phyloP scores from a whole-genome alignment of 2,888 invertebrate genomes.

The Ormyrus rosae region DNA sequence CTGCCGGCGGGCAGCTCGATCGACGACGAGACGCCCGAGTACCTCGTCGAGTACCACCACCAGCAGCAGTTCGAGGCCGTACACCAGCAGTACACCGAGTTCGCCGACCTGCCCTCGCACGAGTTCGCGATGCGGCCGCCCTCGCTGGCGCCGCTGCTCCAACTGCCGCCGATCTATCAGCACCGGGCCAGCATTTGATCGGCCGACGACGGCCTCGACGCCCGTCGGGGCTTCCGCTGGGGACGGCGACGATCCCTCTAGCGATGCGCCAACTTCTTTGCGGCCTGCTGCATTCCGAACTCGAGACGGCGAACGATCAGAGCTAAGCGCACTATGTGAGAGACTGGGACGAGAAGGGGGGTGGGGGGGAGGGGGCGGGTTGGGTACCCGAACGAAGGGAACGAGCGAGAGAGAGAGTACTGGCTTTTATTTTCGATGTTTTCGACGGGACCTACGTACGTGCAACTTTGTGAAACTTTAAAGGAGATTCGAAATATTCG shows the following conservation, averaged over 20 bases:
- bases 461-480: no score
- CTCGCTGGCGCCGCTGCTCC: constrained; percentile 70
- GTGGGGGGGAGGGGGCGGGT: not conserved
- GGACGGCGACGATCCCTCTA: constrained; percentile 32
- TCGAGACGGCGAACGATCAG: no score
- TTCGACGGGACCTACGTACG: not conserved
- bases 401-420: not conserved
- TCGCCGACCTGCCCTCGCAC: constrained; percentile 39
- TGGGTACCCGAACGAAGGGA: constrained; percentile 3
- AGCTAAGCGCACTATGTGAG: no score
- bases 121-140: constrained; percentile 61
- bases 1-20: constrained; percentile 62
- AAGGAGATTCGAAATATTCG: no score
- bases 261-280: not conserved
- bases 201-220: constrained; percentile 1
- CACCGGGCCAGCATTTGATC: constrained; percentile 74
- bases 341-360: no score
- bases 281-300: no score
- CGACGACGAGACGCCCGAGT: constrained; percentile 51
- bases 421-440: not conserved
- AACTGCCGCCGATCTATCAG: constrained; percentile 72
- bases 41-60: constrained; percentile 26
- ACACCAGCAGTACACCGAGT: constrained; percentile 7
- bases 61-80: not conserved
- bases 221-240: not conserved